Base-by-base conservation (phyloP, 2,113 vertebrate genomes). In the Strix uralensis region DNA sequence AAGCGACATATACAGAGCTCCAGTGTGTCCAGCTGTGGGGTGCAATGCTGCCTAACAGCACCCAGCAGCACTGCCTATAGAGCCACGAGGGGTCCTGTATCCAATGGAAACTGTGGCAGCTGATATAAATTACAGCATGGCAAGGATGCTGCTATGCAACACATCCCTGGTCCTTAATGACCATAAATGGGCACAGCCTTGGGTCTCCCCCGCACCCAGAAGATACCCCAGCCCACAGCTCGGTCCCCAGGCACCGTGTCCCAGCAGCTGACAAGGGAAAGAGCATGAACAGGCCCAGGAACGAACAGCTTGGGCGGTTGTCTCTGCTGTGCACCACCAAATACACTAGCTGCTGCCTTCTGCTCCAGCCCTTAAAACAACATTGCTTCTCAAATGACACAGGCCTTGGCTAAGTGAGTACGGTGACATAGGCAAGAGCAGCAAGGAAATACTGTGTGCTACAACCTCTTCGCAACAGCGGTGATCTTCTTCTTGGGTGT, bases 111-210 rank as follows among this genome's bases (percentile, higher is more conserved):
- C 89, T 65, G 47, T 69, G 86, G 90, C 86, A 95, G 92, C 81
- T 91, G 97, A 69, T 40, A 15, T 0, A 49, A 86, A 79, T 96
- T 81, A 92, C 57, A 67, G 46, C 67, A 21, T 9, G 90, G 90
- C 88, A 81, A 81, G 80, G 94, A 96, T 85, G 94, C 95, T 94
- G 96, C 95, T 81, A 22, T 40, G 80, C 83, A 91, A 51, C 86
- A 93, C 78, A 58, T 49, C 96, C 83, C 86, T 20, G 47, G 70
- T 84, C 92, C 70, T 79, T 4, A 79, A 47, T 40, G 21, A 81
- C 96, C 90, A 83, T 10, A 81, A 19, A 94, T 34, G 88, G 92
- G 86, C 82, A 74, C 72, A 86, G 82, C 80, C 55, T 7, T 6
- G 34, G 8, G 2, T 79, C 88, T 73, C 22, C 59, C 29, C 61